A percentile compares a stretch with the other conserved stretches of the same genome.
Conservation (phyloP, 1,140 invertebrate genomes). For the Drosophila kanapiae region DNA sequence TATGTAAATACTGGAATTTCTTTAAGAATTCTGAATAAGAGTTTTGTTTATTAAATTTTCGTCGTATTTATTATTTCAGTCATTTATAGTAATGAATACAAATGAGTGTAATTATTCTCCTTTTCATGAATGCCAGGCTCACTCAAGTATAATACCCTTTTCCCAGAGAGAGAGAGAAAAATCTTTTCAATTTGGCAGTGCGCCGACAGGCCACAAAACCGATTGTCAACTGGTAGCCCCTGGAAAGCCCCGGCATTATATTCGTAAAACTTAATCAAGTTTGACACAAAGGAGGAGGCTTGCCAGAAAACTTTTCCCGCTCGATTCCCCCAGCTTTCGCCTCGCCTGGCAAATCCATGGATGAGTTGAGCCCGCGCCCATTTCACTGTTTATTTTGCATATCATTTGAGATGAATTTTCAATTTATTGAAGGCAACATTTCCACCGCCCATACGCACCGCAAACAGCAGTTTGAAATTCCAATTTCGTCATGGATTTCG, state of each 20-base stretch:
- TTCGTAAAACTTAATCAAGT: constrained; percentile 51
- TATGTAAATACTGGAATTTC: background rate
- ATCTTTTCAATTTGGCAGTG: constrained; percentile 18
- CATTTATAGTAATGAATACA: constrained; percentile 4
- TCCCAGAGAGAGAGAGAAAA: background rate
- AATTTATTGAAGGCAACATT: constrained; percentile 24
- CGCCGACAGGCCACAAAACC: constrained; percentile 19
- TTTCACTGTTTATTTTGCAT: constrained; percentile 65
- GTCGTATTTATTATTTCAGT: background rate
- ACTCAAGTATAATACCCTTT: constrained; percentile 14
- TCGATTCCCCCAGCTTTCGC: constrained; percentile 28
- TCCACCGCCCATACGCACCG: constrained; percentile 18
- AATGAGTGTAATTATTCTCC: constrained; percentile 1
- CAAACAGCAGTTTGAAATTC: constrained; percentile 41
- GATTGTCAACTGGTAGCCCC: constrained; percentile 24
- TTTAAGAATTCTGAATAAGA: background rate
- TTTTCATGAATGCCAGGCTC: background rate
- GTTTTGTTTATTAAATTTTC: background rate
- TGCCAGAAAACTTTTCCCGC: constrained; percentile 27
- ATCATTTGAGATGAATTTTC: constrained; percentile 62
- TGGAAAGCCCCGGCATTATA: constrained; percentile 14
- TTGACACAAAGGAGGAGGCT: constrained; percentile 33
- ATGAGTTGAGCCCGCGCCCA: constrained; percentile 25
- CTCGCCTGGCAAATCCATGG: constrained; percentile 45
- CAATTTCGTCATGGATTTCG: constrained; percentile 59